These are phyloP conservation scores for Tyria jacobaeae DNA, from an alignment of 2,888 invertebrate genomes.

Conservation along the genomic window DNA sequence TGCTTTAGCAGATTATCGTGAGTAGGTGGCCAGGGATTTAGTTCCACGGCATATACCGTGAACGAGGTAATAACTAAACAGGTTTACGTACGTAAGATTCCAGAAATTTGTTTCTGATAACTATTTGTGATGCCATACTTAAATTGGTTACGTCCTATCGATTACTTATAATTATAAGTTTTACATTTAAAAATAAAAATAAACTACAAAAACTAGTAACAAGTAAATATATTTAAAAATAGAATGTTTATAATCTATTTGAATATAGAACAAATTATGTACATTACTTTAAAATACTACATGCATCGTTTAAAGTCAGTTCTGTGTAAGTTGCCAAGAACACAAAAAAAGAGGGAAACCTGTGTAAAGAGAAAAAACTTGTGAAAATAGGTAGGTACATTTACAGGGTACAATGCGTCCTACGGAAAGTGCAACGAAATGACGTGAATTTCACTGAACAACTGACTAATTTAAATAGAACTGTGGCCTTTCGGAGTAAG, in stretches of 20 bases:
- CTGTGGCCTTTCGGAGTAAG: slow-evolving; percentile 47
- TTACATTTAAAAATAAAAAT: too few relatives aligned
- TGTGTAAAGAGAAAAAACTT: slow-evolving; percentile 23
- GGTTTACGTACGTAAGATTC: too few relatives aligned
- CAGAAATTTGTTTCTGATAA: too few relatives aligned
- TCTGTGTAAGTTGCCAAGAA: background rate
- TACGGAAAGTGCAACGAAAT: slow-evolving; percentile 63
- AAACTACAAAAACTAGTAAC: background rate
- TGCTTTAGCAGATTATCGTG: too few relatives aligned
- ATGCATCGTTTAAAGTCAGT: background rate
- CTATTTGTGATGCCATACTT: too few relatives aligned
- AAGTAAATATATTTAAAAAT: background rate
- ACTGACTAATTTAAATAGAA: slow-evolving; percentile 56
- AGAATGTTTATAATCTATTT: background rate
- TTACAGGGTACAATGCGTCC: slow-evolving; percentile 41
- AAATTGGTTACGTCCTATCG: too few relatives aligned
- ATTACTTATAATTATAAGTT: too few relatives aligned
- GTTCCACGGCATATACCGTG: too few relatives aligned
- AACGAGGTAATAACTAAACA: too few relatives aligned
- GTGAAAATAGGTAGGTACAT: slow-evolving; percentile 36
- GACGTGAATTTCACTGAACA: slow-evolving; percentile 45
- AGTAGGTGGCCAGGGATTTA: too few relatives aligned
- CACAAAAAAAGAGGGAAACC: background rate
- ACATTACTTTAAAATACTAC: too few relatives aligned
- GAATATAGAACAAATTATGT: background rate